Evolutionary conservation across 2,113 vertebrate genomes (phyloP), one percentile per base, ranked within the genome.

Genomic region (Cygnus atratus): DNA sequence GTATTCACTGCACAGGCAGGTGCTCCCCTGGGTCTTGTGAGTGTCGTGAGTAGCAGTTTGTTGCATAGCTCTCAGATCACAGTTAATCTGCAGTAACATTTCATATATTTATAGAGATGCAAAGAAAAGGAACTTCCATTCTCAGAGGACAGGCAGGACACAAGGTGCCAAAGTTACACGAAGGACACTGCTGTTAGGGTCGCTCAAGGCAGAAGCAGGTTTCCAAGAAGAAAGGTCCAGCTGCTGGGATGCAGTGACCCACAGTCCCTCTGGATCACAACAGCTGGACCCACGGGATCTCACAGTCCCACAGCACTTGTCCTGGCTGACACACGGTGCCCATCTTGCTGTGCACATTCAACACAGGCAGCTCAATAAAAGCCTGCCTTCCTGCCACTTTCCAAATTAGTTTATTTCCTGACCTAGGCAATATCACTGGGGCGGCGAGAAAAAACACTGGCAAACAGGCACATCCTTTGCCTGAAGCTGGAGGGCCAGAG

Each of bases 381-480:
- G 22, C 50, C 85, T 84, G 80, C 59, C 74, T 95, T 98, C 97
- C 94, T 97, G 97, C 96, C 95, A 87, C 97, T 96, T 93, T 80
- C 88, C 97, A 91, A 95, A 98, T 92, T 96, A 37, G 61, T 86
- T 82, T 77, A n/a, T 90, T 93, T 96, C 88, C 93, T 97, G 96
- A 81, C 89, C 75, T 57, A 84, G 85, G 67, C 80, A 91, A 55
- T 83, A 93, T 68, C 89, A 94, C 79, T 93, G 95, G 89, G 57
- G 78, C 86, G 46, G 90, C 93, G 88, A 96, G 97, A 87, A 88
- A 94, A 96, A 94, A 92, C 88, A 92, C 16, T 37, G 12, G 72
- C 70, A 31, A 96, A 91, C 78, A 68, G 65, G 82, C 79, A 94
- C 87, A 95, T 94, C 92, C 90, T 95, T 88, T 87, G 87, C 84